Conservation (phyloP, 2,113 vertebrate genomes). For the Toxotes chatareus region DNA sequence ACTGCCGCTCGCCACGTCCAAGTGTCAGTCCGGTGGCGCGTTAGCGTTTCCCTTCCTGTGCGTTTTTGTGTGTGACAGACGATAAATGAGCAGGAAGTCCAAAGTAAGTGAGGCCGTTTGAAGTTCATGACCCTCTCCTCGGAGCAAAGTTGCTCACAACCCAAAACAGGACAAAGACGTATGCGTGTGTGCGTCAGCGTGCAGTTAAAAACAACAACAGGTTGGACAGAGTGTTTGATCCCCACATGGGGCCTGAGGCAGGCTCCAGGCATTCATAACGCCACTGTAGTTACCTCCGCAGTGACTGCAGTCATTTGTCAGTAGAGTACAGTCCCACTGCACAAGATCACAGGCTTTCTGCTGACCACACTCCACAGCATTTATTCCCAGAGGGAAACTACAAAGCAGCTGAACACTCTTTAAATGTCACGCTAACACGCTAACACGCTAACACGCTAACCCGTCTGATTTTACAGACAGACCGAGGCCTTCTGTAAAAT, state of each 20-base stretch:
- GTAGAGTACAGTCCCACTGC: background rate
- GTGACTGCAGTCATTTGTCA: constrained; percentile 8
- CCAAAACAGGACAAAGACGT: constrained; percentile 26
- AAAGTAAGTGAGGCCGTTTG: constrained; percentile 17
- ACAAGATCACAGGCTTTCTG: background rate
- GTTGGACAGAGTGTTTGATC: constrained; percentile 41
- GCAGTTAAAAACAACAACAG: constrained; percentile 32
- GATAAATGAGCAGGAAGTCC: constrained; percentile 60
- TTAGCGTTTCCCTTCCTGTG: constrained; percentile 13
- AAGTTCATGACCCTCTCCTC: constrained; percentile 31
- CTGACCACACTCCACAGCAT: background rate
- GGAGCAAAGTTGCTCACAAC: background rate
- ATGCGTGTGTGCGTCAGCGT: constrained; percentile 10
- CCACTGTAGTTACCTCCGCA: background rate
- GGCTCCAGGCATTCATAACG: background rate
- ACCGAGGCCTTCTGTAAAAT: constrained; percentile 12
- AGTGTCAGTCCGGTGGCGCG: constrained; percentile 20
- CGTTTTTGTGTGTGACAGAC: constrained; percentile 2
- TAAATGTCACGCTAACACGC: constrained; percentile 30
- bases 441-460: constrained; percentile 6
- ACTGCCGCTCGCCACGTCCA: background rate
- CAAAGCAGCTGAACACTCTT: background rate
- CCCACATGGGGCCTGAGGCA: constrained; percentile 28
- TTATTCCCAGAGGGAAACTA: background rate
- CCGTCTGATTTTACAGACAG: background rate